phyloP scores from a whole-genome alignment of 2,113 vertebrate species.

The Cyphotilapia sp. region DNA sequence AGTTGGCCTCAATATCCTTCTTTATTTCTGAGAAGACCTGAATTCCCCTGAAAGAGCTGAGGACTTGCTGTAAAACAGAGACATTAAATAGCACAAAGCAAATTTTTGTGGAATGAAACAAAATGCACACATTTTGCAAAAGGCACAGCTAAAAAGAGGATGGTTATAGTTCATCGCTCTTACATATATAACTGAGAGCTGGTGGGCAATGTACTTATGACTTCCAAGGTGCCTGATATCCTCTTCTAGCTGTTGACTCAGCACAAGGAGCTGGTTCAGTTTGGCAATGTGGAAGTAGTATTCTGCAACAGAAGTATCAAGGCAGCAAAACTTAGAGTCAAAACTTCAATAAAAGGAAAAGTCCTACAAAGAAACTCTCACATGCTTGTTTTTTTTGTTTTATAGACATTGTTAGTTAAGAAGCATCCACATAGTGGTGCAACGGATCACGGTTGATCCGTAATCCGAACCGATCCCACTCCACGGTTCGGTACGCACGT shows the following conservation, averaged over 20 bases:
- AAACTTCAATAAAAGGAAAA: background rate
- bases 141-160: background rate
- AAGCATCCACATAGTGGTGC: background rate
- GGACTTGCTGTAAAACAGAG: conserved; percentile 64
- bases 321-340: background rate
- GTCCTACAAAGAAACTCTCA: background rate
- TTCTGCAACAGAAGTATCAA: conserved; percentile 48
- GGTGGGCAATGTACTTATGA: conserved; percentile 79
- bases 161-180: background rate
- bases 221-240: conserved; percentile 76
- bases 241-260: conserved; percentile 77
- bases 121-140: background rate
- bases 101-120: background rate
- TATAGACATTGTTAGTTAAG: background rate
- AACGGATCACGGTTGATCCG: background rate
- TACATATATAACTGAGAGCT: conserved; percentile 78
- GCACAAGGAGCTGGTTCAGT: conserved; percentile 76
- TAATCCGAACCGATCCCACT: background rate
- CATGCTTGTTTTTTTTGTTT: background rate
- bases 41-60: conserved; percentile 72
- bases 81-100: background rate
- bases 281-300: conserved; percentile 72
- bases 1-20: conserved; percentile 77
- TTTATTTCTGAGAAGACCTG: conserved; percentile 64
- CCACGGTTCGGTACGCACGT: background rate